Evolutionary conservation across 1,140 invertebrate species (phyloP).

Genomic region (Drosophila mauritiana): DNA sequence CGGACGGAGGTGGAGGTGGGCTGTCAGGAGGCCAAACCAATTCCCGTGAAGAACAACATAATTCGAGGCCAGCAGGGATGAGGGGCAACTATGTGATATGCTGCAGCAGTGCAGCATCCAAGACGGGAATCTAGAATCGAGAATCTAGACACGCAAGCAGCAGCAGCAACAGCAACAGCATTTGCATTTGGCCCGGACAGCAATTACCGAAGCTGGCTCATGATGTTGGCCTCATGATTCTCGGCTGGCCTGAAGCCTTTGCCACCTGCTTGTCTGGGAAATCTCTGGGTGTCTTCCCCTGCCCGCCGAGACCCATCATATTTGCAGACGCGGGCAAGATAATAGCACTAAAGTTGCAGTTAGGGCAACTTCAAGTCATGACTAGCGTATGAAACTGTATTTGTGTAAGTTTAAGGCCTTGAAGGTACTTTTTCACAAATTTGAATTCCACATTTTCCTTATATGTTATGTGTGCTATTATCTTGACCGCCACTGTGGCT

Average conservation of each 20-base stretch:
- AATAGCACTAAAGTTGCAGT: constrained; percentile 2
- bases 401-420: too few relatives aligned
- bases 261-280: constrained; percentile 79
- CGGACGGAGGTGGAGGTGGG: neutral
- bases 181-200: constrained; percentile 68
- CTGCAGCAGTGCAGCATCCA: constrained; percentile 41
- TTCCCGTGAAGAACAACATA: constrained; percentile 68
- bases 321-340: constrained; percentile 9
- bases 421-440: too few relatives aligned
- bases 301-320: neutral
- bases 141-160: constrained; percentile 49
- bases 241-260: constrained; percentile 58
- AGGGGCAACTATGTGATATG: constrained; percentile 21
- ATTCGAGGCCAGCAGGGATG: constrained; percentile 49
- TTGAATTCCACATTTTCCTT: too few relatives aligned
- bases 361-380: too few relatives aligned
- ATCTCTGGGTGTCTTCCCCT: constrained; percentile 44
- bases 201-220: constrained; percentile 70
- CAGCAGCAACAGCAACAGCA: constrained; percentile 35
- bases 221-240: constrained; percentile 67
- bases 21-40: constrained; percentile 50
- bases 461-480: neutral
- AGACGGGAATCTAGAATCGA: constrained; percentile 31
- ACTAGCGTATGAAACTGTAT: too few relatives aligned
- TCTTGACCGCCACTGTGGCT: constrained; percentile 16